Conservation (phyloP, 2,888 invertebrate genomes). For the Tortricodes alternella region DNA sequence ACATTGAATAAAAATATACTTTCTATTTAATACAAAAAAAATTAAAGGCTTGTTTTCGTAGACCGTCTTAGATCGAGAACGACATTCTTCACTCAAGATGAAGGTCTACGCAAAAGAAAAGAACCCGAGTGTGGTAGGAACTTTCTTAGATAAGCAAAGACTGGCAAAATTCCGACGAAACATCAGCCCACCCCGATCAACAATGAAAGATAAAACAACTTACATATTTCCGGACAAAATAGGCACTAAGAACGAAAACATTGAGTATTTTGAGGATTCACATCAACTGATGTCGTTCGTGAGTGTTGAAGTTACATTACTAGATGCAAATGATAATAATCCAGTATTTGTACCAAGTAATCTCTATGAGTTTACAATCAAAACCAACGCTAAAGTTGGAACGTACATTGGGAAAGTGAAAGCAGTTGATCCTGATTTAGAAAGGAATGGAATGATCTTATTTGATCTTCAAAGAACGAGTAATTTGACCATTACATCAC, state of each 20-base stretch:
- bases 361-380: constrained; percentile 89
- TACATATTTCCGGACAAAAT: constrained; percentile 76
- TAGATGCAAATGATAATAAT: constrained; percentile 96
- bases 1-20: neutral
- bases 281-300: constrained; percentile 82
- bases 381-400: constrained; percentile 86
- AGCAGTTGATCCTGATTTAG: constrained; percentile 92
- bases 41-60: constrained; percentile 73
- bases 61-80: constrained; percentile 90
- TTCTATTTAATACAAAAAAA: neutral
- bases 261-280: constrained; percentile 67
- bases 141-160: constrained; percentile 66
- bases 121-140: constrained; percentile 85
- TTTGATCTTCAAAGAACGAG: constrained; percentile 88
- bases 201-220: constrained; percentile 66
- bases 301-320: constrained; percentile 90
- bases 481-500: constrained; percentile 84
- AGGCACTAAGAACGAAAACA: constrained; percentile 66
- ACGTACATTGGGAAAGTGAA: constrained; percentile 90
- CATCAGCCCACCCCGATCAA: constrained; percentile 49
- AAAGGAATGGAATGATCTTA: constrained; percentile 87
- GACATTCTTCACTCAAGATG: constrained; percentile 87
- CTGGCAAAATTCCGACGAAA: constrained; percentile 67
- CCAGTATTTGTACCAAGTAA: constrained; percentile 93
- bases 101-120: constrained; percentile 91